Percentiles rank a stretch among this genome's conserved stretches.
Conservation (phyloP, 2,888 invertebrate genomes). For the Heliconius sara region DNA sequence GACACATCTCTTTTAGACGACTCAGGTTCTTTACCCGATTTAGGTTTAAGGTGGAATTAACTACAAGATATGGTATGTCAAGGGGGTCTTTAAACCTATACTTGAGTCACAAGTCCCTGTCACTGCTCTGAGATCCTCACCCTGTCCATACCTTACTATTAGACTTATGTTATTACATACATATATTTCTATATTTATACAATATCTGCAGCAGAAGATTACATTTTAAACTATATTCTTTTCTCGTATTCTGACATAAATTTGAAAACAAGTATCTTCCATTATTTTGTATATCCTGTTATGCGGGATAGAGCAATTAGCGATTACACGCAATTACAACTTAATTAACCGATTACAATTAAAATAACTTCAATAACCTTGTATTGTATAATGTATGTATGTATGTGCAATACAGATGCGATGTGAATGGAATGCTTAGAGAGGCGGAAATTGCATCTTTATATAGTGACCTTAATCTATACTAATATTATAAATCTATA, state of each 20-base stretch:
- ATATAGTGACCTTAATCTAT: not conserved
- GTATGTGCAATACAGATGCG: not conserved
- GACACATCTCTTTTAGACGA: not conserved
- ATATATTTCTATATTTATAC: no score
- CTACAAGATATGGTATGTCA: no score
- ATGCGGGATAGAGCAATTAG: no score
- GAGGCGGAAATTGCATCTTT: conserved; percentile 13
- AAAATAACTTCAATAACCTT: not conserved
- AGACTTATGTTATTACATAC: no score
- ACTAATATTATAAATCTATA: not conserved
- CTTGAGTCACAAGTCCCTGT: not conserved
- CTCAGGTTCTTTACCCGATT: not conserved
- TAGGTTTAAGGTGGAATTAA: not conserved
- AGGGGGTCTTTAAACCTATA: not conserved
- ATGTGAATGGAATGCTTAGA: conserved; percentile 10
- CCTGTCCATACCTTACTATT: no score
- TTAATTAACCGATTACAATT: not conserved
- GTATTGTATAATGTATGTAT: not conserved
- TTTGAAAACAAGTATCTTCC: no score
- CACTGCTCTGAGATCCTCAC: no score
- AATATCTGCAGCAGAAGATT: no score
- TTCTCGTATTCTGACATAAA: no score
- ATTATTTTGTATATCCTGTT: no score
- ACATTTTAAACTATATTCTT: no score
- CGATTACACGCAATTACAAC: not conserved